Evolutionary conservation across 2,888 invertebrate species (phyloP), one percentile per base, ranked within the genome.

Genomic region (Epsilonema sp.): DNA sequence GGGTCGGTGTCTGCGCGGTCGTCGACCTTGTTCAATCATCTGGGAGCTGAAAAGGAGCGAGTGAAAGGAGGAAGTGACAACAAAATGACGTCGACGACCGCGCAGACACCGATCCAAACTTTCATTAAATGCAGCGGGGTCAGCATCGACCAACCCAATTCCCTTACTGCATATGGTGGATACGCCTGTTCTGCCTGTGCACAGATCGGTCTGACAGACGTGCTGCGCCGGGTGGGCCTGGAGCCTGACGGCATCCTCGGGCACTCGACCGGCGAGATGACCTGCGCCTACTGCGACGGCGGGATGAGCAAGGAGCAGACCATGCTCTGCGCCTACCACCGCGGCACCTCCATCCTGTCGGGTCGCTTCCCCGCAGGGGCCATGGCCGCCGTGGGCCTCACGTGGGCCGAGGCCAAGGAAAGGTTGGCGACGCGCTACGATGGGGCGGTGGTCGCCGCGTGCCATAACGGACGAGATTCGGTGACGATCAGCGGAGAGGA

Each of bases 261-360:
- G 1, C 94, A 97, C 69, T 92, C 90, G 26, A 83, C 61, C 24
- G 86, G 86, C 31, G 87, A 87, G 70, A 71, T 92, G 4, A 86
- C 86, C 1, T 92, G 92, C 68, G 90, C 87, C 19, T 92, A 92
- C 70, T 90, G 89, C 26, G 92, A 94, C 72, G 89, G 86, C 16
- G 82, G 85, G 43, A 78, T 97, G 60, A 87, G 85, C 8, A 79
- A 82, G 2, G 89, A 89, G 66, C 90, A 97, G 70, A 80, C 89
- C 0, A 80, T 92, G 47, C 70, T 90, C 57, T 80, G 87, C 44
- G 89, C 94, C 31, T 94, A 84, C 70, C 86, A 84, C 77, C 76
- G 94, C 55, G 89, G 89, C 20, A 77, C 78, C 24, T 58, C 58
- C 40, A 61, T 62, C 52, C 58, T 62, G 59, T 58, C 58, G 51